phyloP scores from a whole-genome alignment of 2,888 invertebrate genomes.

The Unio pictorum region DNA sequence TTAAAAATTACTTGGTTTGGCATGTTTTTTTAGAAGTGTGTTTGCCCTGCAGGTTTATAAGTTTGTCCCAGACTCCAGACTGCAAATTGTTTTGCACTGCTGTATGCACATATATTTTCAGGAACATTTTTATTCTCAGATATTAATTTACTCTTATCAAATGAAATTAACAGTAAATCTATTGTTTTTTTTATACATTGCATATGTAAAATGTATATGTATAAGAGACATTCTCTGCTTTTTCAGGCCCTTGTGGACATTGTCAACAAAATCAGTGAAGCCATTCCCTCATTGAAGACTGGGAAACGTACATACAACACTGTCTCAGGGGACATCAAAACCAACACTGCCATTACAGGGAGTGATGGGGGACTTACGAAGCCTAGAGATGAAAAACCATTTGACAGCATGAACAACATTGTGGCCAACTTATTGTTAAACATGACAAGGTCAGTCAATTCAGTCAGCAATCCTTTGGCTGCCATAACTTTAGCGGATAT shows the following conservation, averaged over 20 bases:
- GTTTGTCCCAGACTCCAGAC: too few species aligned
- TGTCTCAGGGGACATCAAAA: slow-evolving; percentile 48
- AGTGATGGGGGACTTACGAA: slow-evolving; percentile 60
- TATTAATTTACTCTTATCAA: too few species aligned
- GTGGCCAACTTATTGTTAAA: slow-evolving; percentile 72
- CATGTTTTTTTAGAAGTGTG: too few species aligned
- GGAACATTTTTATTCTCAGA: too few species aligned
- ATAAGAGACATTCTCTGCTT: slow-evolving; percentile 2
- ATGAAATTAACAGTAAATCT: too few species aligned
- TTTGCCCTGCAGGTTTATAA: too few species aligned
- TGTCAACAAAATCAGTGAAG: slow-evolving; percentile 65
- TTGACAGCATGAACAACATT: slow-evolving; percentile 73
- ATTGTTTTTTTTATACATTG: not conserved
- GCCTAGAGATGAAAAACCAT: slow-evolving; percentile 65
- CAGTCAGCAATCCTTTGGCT: too few species aligned
- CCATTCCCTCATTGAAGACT: slow-evolving; percentile 59
- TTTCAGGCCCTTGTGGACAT: slow-evolving; percentile 67
- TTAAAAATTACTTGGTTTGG: too few species aligned
- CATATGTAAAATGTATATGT: not conserved
- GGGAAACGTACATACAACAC: slow-evolving; percentile 61
- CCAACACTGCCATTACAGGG: slow-evolving; percentile 61
- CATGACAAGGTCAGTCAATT: slow-evolving; percentile 68
- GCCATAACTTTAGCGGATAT: slow-evolving; percentile 1
- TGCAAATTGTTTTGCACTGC: too few species aligned
- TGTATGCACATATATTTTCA: too few species aligned